These are phyloP conservation scores for Stictocephala bisonia DNA, from an alignment of 2,888 invertebrate species.

Conservation along the genomic window DNA sequence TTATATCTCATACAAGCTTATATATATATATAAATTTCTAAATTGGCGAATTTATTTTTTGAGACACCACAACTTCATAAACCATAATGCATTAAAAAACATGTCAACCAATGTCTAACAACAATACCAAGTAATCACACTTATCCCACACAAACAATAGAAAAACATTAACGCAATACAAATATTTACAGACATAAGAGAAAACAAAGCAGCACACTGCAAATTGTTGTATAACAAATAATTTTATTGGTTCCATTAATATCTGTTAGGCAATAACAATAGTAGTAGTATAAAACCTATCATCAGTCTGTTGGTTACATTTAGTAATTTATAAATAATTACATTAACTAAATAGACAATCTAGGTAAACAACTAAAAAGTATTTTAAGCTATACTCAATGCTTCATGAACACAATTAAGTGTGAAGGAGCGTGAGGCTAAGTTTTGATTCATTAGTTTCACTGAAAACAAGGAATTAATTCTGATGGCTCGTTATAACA, in stretches of 20 bases:
- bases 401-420: not conserved
- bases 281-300: constrained; percentile 32
- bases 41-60: not conserved
- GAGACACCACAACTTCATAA: not conserved
- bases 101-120: constrained; percentile 8
- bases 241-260: constrained; percentile 27
- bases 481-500: not conserved
- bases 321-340: constrained; percentile 41
- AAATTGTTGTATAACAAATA: constrained; percentile 14
- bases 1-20: too few species aligned
- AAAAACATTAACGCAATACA: not conserved
- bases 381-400: constrained; percentile 25
- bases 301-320: constrained; percentile 36
- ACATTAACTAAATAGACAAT: constrained; percentile 33
- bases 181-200: not conserved
- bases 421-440: not conserved
- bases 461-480: not conserved
- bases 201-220: not conserved
- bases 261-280: constrained; percentile 22
- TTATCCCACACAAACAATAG: constrained; percentile 2
- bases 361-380: constrained; percentile 18
- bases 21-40: too few species aligned
- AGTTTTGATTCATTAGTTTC: not conserved
- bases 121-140: not conserved
- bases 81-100: not conserved